phyloP scores from a whole-genome alignment of 1,140 invertebrate species.

The Drosophila auraria region DNA sequence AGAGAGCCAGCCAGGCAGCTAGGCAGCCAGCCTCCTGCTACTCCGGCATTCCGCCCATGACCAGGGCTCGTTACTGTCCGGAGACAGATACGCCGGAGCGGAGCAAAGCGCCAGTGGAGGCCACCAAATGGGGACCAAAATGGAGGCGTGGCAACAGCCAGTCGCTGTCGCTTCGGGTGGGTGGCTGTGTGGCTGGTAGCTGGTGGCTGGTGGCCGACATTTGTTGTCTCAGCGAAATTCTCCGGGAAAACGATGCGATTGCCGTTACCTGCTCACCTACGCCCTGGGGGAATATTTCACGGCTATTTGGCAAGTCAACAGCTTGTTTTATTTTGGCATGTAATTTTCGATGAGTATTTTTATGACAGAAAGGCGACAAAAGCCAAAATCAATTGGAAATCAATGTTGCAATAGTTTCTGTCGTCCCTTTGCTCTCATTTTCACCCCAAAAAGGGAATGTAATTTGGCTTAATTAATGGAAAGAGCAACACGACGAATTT shows the following conservation, averaged over 20 bases:
- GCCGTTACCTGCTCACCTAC: constrained; percentile 82
- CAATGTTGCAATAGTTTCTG: constrained; percentile 62
- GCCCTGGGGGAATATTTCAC: constrained; percentile 81
- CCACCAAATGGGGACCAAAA: constrained; percentile 41
- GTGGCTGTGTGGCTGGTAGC: not conserved
- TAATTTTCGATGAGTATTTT: constrained; percentile 82
- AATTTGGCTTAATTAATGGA: constrained; percentile 11
- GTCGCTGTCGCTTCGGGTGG: constrained; percentile 1
- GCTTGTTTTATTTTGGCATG: constrained; percentile 78
- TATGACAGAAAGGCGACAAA: constrained; percentile 68
- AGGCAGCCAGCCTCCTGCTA: constrained; percentile 5
- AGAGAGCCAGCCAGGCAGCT: constrained; percentile 21
- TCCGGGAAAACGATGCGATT: constrained; percentile 69
- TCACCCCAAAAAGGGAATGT: constrained; percentile 1
- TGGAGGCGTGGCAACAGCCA: constrained; percentile 38
- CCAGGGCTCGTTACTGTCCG: constrained; percentile 70
- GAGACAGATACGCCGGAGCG: constrained; percentile 30
- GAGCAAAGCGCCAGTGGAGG: constrained; percentile 13
- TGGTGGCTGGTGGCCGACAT: constrained; percentile 39
- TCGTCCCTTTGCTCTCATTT: not conserved
- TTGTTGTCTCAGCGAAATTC: constrained; percentile 81
- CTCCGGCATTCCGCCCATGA: constrained; percentile 25
- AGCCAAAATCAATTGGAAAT: constrained; percentile 80
- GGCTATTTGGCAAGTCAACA: constrained; percentile 84
- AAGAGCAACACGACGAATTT: too few species aligned